phyloP scores from a whole-genome alignment of 2,888 invertebrate species.

The Spodoptera picta region DNA sequence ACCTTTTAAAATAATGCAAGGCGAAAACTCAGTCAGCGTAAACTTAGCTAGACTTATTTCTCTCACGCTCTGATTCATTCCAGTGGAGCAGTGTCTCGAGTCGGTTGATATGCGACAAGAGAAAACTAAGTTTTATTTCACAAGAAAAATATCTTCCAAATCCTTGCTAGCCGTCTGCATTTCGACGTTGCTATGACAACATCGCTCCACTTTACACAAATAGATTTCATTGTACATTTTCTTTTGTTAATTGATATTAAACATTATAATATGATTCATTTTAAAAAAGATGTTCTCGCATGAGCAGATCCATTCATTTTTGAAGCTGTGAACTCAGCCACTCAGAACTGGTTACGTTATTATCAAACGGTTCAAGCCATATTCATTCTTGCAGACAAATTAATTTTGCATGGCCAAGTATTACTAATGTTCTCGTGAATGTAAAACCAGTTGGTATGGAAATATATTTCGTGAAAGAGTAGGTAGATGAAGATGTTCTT shows the following conservation, averaged over 20 bases:
- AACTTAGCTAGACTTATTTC: conserved; percentile 69
- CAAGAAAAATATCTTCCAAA: conserved; percentile 40
- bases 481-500: no score
- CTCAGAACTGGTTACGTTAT: conserved; percentile 26
- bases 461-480: no score
- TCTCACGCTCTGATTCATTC: conserved; percentile 69
- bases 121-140: conserved; percentile 57
- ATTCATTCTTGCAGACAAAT: conserved; percentile 29
- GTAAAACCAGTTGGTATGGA: no score
- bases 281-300: conserved; percentile 15
- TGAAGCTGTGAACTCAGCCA: conserved; percentile 19
- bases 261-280: conserved; percentile 18
- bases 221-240: conserved; percentile 11
- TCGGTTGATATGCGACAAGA: conserved; percentile 58
- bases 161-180: conserved; percentile 13
- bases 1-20: conserved; percentile 34
- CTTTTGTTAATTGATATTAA: conserved; percentile 21
- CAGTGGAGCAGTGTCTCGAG: conserved; percentile 55
- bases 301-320: conserved; percentile 32
- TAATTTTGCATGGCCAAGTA: conserved; percentile 29
- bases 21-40: conserved; percentile 60
- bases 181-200: conserved; percentile 21
- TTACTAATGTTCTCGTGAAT: conserved; percentile 17
- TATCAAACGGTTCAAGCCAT: conserved; percentile 22
- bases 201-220: conserved; percentile 20